Evolutionary conservation across 2,113 vertebrate species (phyloP).

Genomic region (Podarcis muralis): DNA sequence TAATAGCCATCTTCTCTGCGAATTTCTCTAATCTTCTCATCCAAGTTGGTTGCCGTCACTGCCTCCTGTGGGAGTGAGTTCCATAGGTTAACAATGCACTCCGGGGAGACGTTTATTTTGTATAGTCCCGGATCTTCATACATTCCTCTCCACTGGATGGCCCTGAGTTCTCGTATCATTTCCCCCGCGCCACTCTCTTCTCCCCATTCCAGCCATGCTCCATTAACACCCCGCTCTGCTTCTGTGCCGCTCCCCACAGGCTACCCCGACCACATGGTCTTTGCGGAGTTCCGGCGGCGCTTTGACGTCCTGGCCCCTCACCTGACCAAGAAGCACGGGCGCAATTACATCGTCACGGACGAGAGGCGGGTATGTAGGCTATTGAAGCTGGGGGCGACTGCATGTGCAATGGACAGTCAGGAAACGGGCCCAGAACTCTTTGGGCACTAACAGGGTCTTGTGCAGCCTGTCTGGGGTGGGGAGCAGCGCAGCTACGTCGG

Average conservation of each 20-base stretch:
- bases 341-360: slow-evolving; percentile 92
- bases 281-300: slow-evolving; percentile 93
- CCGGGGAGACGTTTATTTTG: too few relatives aligned
- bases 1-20: too few relatives aligned
- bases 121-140: too few relatives aligned
- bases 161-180: too few relatives aligned
- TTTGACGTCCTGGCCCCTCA: slow-evolving; percentile 95
- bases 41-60: too few relatives aligned
- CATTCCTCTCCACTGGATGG: too few relatives aligned
- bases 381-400: fast-evolving
- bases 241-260: slow-evolving; percentile 69
- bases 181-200: fast-evolving
- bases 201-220: neutral
- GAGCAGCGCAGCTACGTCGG: too few relatives aligned
- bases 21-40: too few relatives aligned
- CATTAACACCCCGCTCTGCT: neutral
- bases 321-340: slow-evolving; percentile 94
- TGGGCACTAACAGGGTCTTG: neutral
- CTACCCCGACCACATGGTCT: slow-evolving; percentile 97
- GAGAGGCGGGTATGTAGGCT: slow-evolving; percentile 85
- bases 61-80: too few relatives aligned
- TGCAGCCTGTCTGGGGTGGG: too few relatives aligned
- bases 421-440: neutral
- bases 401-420: neutral
- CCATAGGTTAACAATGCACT: too few relatives aligned